Percentiles rank a stretch among this genome's conserved stretches.
phyloP scores from a whole-genome alignment of 37 sponge, comb jelly and placozoan species.

The Chondrosia reniformis region DNA sequence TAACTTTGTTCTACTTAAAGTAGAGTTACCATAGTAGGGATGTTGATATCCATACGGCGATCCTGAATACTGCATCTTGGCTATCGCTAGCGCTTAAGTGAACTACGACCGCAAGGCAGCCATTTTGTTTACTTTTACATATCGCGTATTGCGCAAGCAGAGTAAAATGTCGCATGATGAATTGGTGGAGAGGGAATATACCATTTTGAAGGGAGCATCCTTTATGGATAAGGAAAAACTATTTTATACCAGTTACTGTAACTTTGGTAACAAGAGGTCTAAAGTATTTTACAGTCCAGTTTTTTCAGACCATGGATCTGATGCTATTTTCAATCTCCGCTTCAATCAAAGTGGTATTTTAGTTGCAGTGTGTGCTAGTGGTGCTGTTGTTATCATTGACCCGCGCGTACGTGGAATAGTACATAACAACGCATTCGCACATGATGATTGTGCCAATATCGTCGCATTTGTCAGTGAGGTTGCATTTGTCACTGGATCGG shows the following conservation, averaged over 20 bases:
- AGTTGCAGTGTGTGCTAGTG: constrained; percentile 18
- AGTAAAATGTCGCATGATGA: not conserved
- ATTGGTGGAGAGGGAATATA: not conserved
- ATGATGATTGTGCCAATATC: constrained; percentile 13
- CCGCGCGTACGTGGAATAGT: not conserved
- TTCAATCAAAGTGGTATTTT: not conserved
- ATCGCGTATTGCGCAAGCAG: not conserved
- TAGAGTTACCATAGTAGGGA: not conserved
- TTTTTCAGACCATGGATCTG: not conserved
- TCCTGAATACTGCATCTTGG: constrained; percentile 7
- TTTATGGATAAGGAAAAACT: not conserved
- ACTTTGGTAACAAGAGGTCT: not conserved
- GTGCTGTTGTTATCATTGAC: not conserved
- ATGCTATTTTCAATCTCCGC: constrained; percentile 2
- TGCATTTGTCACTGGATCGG: constrained; percentile 2
- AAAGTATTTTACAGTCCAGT: not conserved
- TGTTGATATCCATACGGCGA: constrained; percentile 2
- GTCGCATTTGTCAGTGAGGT: not conserved
- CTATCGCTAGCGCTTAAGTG: not conserved
- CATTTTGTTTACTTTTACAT: not conserved
- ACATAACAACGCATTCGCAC: not conserved
- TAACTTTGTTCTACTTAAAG: not conserved
- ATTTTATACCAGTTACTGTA: not conserved
- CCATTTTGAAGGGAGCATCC: not conserved
- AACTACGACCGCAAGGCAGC: not conserved